Evolutionary conservation across 1,140 invertebrate genomes (phyloP), one percentile per base, ranked within the genome.

Genomic region (Himalopsyche phryganea): DNA sequence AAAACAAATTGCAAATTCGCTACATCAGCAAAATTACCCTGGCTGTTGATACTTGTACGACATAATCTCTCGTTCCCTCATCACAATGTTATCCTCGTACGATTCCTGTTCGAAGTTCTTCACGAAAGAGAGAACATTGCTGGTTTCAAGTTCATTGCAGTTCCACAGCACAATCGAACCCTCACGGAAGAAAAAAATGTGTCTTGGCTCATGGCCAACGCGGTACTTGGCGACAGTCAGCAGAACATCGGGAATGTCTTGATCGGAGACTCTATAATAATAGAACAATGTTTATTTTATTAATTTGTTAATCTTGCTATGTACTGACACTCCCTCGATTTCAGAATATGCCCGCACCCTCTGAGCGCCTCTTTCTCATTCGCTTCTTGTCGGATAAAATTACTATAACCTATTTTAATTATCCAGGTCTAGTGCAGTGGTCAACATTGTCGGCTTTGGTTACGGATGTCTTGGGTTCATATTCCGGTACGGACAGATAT

Each of bases 111-210:
- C 83, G 15, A 72, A 83, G 66, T 69, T 63, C 55, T 77, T 84
- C 40, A 92, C 67, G 73, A 93, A 91, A 38, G 82, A 75, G 6
- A 96, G 70, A 2, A 95, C 75, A 79, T 89, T 90, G 52, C 81
- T 81, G 42, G 84, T 82, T 69, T 98, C 94, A 45, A 90, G 66
- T 58, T 94, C 87, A 18, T 85, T 82, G 57, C 94, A 85, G 76
- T 97, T 97, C 95, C 95, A 98, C 72, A 96, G 88, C 0, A 97
- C 90, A 11, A 93, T 84, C 15, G 88, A 86, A 7, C 93, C 93
- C 77, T 96, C 91, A 42, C 89, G 82, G 68, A 93, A 94, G 67
- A 94, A 88, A 71, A 87, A 93, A 58, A 93, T 85, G 71, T 93
- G 88, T 36, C 90, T 78, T 0, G 82, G 78, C 69, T 91, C 87